Conservation (phyloP, 2,113 vertebrate species). For the Fukomys damarensis region DNA sequence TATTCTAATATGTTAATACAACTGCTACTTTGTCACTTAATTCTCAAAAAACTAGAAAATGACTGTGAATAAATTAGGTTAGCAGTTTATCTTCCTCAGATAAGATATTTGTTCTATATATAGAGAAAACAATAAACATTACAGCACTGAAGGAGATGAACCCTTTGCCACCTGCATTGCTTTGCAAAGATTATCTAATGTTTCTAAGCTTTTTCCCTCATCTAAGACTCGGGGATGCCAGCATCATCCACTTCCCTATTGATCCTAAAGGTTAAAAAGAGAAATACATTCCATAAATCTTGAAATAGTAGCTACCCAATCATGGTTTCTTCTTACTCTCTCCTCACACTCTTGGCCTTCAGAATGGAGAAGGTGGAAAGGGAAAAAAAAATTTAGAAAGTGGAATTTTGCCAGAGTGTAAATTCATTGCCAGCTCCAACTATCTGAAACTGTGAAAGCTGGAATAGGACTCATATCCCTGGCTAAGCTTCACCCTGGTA, state of each 20-base stretch:
- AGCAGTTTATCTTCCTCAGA: neutral
- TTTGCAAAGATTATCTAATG: neutral
- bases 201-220: neutral
- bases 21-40: neutral
- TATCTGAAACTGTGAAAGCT: neutral
- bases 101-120: neutral
- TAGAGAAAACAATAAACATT: neutral
- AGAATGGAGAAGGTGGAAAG: neutral
- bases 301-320: neutral
- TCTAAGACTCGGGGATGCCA: neutral
- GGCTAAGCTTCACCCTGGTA: neutral
- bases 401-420: neutral
- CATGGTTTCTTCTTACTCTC: neutral
- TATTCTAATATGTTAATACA: slow-evolving; percentile 5
- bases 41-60: slow-evolving; percentile 33
- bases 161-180: neutral
- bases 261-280: neutral
- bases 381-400: neutral
- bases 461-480: neutral
- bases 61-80: neutral
- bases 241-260: neutral
- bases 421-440: neutral
- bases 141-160: neutral
- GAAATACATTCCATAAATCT: neutral
- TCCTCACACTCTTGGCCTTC: neutral